A percentile compares a stretch with the other conserved stretches of the same genome.
These are phyloP conservation scores for Pristionchus japonicus DNA, from an alignment of 2,888 invertebrate genomes.

Conservation along the genomic window DNA sequence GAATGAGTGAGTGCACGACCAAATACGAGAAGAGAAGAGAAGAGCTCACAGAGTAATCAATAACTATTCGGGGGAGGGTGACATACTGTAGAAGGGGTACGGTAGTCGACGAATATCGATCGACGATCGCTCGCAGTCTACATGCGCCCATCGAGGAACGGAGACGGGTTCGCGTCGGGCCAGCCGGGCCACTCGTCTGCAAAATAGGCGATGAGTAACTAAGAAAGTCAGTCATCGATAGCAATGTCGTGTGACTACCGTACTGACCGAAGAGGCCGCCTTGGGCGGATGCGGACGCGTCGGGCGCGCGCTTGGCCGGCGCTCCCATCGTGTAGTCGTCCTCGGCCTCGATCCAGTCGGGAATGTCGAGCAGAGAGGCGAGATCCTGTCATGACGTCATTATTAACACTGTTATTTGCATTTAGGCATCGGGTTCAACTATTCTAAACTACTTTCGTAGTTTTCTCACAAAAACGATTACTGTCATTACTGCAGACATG, in stretches of 20 bases:
- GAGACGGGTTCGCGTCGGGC: not conserved
- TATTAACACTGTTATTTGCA: no score
- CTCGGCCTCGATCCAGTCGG: not conserved
- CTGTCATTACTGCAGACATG: no score
- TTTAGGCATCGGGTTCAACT: no score
- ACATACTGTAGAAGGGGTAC: not conserved
- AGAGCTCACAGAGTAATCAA: not conserved
- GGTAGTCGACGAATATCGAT: not conserved
- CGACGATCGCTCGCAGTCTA: not conserved
- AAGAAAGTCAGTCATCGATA: not conserved
- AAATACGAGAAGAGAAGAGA: not conserved
- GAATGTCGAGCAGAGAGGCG: slow-evolving; percentile 39
- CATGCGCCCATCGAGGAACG: slow-evolving; percentile 29
- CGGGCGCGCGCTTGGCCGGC: no score
- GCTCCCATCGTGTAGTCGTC: no score
- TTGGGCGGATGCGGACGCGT: not conserved
- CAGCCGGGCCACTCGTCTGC: slow-evolving; percentile 39
- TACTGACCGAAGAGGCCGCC: not conserved
- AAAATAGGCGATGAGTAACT: not conserved
- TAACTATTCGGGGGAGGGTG: not conserved
- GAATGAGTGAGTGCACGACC: not conserved
- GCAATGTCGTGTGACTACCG: not conserved
- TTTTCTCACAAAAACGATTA: no score
- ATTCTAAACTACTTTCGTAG: no score
- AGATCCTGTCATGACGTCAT: slow-evolving; percentile 27